Conservation (phyloP, 2,113 vertebrate species). For the Megatriorchis doriae region DNA sequence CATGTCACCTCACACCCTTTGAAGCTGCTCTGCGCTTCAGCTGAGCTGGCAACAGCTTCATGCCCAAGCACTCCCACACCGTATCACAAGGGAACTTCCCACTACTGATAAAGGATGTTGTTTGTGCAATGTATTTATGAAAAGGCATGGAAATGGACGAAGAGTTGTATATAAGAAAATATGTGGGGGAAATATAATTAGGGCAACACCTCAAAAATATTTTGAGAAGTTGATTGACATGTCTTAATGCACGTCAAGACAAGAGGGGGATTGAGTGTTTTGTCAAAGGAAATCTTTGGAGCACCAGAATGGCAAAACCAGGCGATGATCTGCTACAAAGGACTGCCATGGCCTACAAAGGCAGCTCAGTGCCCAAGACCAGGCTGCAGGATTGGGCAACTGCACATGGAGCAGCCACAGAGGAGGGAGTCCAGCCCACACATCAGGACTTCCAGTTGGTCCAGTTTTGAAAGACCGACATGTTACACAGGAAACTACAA, state of each 20-base stretch:
- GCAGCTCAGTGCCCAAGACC: not conserved
- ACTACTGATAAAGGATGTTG: not conserved
- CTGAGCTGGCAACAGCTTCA: not conserved
- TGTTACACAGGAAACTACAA: not conserved
- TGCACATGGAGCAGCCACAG: fast-evolving
- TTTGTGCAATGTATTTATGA: not conserved
- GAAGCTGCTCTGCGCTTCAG: not conserved
- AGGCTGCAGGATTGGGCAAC: not conserved
- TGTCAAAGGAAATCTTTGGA: not conserved
- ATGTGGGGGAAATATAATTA: not conserved
- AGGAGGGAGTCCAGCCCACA: not conserved
- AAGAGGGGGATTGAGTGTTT: not conserved
- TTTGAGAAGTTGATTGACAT: not conserved
- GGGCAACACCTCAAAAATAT: not conserved
- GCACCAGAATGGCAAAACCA: not conserved
- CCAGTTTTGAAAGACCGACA: not conserved
- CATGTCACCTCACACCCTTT: not conserved
- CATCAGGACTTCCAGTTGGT: not conserved
- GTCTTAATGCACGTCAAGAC: not conserved
- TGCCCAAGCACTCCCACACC: not conserved
- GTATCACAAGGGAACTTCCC: not conserved
- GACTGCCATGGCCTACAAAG: not conserved
- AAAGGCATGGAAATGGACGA: not conserved
- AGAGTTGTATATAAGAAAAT: not conserved
- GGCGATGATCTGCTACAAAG: not conserved